phyloP scores from a whole-genome alignment of 2,113 vertebrate genomes.

The Nyctereutes procyonoides region DNA sequence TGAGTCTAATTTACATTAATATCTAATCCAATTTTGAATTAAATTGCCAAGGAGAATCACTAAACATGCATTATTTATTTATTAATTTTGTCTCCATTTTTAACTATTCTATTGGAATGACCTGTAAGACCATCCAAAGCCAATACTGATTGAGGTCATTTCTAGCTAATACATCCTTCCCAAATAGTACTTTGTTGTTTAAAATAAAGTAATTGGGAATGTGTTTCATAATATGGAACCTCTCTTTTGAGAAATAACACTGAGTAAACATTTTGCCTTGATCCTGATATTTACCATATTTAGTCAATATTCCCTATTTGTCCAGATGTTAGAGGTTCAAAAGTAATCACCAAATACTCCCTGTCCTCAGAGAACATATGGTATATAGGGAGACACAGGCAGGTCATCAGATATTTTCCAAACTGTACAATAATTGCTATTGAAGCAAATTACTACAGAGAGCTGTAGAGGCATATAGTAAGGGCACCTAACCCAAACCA shows the following conservation, averaged over 20 bases:
- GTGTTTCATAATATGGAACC: background rate
- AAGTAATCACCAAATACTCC: background rate
- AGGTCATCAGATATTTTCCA: background rate
- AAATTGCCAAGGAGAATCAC: background rate
- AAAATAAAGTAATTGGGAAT: background rate
- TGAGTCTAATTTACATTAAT: background rate
- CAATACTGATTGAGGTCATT: background rate
- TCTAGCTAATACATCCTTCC: background rate
- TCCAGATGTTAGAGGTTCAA: background rate
- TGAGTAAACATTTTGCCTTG: constrained; percentile 34
- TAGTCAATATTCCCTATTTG: background rate
- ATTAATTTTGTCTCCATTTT: background rate
- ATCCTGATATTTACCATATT: constrained; percentile 6
- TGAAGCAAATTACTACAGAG: background rate
- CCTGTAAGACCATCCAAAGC: background rate
- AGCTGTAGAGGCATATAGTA: background rate
- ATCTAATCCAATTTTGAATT: background rate
- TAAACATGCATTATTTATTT: background rate
- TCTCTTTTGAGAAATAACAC: constrained; percentile 23
- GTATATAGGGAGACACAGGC: background rate
- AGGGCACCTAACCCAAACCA: background rate
- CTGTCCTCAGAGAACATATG: background rate
- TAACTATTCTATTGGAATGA: background rate
- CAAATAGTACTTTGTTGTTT: constrained; percentile 4
- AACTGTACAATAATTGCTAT: background rate